These are phyloP conservation scores for Nothura maculosa DNA, from an alignment of 2,797 vertebrate genomes.

Conservation along the genomic window DNA sequence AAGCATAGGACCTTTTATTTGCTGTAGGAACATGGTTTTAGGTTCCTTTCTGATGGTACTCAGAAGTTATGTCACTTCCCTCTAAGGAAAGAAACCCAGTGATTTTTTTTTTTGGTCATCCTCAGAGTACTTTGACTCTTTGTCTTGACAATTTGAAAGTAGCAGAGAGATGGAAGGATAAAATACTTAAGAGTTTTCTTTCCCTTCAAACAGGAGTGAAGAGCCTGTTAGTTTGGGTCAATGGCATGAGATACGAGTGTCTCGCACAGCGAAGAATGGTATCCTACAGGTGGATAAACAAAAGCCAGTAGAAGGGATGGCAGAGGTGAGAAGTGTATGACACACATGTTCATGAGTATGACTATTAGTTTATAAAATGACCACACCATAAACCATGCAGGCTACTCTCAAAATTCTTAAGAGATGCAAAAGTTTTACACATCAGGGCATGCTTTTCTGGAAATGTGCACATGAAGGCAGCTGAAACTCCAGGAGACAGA, in stretches of 20 bases:
- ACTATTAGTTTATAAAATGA: neutral
- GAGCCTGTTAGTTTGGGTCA: constrained; percentile 86
- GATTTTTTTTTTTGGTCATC: neutral
- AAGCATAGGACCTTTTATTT: neutral
- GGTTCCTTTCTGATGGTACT: neutral
- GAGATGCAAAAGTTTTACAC: rapidly evolving
- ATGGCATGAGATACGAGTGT: constrained; percentile 93
- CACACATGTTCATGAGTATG: neutral
- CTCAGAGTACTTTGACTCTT: neutral
- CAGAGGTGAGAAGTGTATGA: constrained; percentile 85
- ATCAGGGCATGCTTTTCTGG: neutral
- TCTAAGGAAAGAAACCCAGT: neutral
- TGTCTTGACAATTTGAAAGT: neutral
- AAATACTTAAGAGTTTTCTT: neutral
- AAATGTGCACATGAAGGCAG: neutral
- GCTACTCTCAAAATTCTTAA: neutral
- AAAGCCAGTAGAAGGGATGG: constrained; percentile 88
- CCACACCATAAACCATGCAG: neutral
- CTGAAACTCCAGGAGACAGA: neutral
- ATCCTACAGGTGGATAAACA: constrained; percentile 95
- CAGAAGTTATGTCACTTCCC: neutral
- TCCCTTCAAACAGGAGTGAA: constrained; percentile 85
- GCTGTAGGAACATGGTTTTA: neutral
- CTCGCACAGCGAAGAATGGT: constrained; percentile 94
- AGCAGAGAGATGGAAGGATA: neutral